These are phyloP conservation scores for Ptychadena robeensis DNA, from an alignment of 2,797 vertebrate species.

Conservation along the genomic window DNA sequence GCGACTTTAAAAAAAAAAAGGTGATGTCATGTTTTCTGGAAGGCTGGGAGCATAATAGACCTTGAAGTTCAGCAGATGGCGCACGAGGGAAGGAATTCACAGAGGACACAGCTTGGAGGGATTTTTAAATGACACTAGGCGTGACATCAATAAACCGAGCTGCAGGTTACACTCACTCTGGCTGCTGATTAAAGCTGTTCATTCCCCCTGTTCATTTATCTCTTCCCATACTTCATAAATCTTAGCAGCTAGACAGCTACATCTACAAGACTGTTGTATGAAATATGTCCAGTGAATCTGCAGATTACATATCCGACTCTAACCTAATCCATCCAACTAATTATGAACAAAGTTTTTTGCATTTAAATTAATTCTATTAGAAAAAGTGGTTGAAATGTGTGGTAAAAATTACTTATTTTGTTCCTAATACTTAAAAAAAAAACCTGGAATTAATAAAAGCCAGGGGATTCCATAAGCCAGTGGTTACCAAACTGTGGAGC, in stretches of 20 bases:
- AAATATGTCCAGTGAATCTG: not conserved
- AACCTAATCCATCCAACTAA: too few species aligned
- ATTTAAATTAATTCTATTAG: too few species aligned
- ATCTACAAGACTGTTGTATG: not conserved
- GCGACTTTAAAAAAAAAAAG: constrained; percentile 33
- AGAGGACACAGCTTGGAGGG: not conserved
- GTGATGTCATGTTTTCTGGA: constrained; percentile 49
- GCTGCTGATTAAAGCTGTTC: not conserved
- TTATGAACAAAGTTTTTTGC: too few species aligned
- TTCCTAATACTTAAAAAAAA: too few species aligned
- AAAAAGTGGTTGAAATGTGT: too few species aligned
- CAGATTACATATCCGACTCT: too few species aligned
- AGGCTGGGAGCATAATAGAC: not conserved
- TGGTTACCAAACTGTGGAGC: too few species aligned
- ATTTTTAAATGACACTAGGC: constrained; percentile 12
- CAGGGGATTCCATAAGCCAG: too few species aligned
- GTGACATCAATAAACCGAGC: not conserved
- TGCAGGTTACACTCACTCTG: not conserved
- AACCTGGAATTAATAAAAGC: too few species aligned
- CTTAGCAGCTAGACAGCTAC: not conserved
- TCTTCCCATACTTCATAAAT: not conserved
- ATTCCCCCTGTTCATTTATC: not conserved
- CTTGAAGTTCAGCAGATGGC: constrained; percentile 36
- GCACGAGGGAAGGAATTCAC: constrained; percentile 16
- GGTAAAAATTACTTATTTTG: too few species aligned